phyloP scores from a whole-genome alignment of 2,113 vertebrate species.

The Peromyscus californicus region DNA sequence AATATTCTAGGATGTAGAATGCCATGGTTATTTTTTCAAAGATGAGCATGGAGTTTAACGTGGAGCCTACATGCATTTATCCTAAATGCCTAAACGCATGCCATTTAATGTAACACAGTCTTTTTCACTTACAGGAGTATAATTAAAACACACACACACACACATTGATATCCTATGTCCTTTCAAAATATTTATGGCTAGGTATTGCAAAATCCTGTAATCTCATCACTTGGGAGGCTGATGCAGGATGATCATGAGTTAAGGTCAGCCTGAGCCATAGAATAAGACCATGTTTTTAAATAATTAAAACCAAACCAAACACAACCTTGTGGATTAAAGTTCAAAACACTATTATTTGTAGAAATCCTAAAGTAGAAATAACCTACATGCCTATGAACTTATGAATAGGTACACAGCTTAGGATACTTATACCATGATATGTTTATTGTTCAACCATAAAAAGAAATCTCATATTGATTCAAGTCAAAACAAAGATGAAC shows the following conservation, averaged over 20 bases:
- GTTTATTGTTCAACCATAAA: neutral
- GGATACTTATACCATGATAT: neutral
- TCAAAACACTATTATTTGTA: constrained; percentile 11
- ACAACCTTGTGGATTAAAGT: neutral
- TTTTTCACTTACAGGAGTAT: neutral
- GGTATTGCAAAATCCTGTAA: neutral
- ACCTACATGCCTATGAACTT: neutral
- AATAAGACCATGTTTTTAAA: neutral
- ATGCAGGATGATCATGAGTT: neutral
- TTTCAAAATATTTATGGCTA: neutral
- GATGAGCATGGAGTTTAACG: neutral
- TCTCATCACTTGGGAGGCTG: neutral
- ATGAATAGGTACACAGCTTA: neutral
- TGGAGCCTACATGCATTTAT: neutral
- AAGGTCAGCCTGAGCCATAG: neutral
- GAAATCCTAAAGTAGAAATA: neutral
- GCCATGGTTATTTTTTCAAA: neutral
- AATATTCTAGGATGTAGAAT: neutral
- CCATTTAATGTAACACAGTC: neutral
- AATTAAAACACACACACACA: neutral
- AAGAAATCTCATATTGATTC: neutral
- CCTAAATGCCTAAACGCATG: neutral
- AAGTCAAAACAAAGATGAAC: neutral
- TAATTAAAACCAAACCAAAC: neutral
- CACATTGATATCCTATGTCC: neutral